These are phyloP conservation scores for Euclidia mi DNA, from an alignment of 2,888 invertebrate genomes.

Conservation along the genomic window DNA sequence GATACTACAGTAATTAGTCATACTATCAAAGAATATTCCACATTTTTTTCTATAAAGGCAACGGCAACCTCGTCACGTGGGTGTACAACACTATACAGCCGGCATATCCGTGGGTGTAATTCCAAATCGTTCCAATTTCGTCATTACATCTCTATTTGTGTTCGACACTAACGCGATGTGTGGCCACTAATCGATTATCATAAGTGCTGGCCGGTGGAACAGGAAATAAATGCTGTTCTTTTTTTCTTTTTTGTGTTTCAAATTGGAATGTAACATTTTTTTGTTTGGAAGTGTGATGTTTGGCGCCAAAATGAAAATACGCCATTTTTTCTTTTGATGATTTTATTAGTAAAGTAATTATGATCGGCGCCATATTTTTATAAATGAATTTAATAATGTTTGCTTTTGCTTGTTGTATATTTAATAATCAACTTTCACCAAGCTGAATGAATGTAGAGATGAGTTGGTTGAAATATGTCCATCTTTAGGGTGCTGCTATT, in stretches of 20 bases:
- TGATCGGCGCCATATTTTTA: neutral
- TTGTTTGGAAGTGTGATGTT: slow-evolving; percentile 32
- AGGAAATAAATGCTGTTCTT: slow-evolving; percentile 50
- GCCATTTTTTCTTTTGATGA: neutral
- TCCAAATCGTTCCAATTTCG: slow-evolving; percentile 52
- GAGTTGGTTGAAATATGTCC: no score
- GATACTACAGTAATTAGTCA: no score
- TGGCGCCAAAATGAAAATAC: slow-evolving; percentile 22
- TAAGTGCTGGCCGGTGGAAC: slow-evolving; percentile 51
- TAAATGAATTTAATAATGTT: no score
- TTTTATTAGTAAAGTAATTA: neutral
- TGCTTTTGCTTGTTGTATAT: no score
- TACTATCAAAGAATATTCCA: neutral
- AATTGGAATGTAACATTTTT: slow-evolving; percentile 36
- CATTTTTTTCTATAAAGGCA: slow-evolving; percentile 14
- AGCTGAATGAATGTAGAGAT: no score
- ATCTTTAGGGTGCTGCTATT: no score
- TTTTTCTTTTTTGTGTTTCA: slow-evolving; percentile 40
- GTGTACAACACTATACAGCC: slow-evolving; percentile 23
- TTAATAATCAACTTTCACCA: no score
- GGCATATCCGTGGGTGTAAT: slow-evolving; percentile 30
- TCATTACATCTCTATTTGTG: slow-evolving; percentile 60
- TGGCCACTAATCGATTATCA: slow-evolving; percentile 59
- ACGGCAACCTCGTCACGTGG: slow-evolving; percentile 16
- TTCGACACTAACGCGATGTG: slow-evolving; percentile 54